A percentile compares a stretch with the other conserved stretches of the same genome.
Conservation (phyloP, 2,113 vertebrate genomes). For the Romanogobio albipinnatus region DNA sequence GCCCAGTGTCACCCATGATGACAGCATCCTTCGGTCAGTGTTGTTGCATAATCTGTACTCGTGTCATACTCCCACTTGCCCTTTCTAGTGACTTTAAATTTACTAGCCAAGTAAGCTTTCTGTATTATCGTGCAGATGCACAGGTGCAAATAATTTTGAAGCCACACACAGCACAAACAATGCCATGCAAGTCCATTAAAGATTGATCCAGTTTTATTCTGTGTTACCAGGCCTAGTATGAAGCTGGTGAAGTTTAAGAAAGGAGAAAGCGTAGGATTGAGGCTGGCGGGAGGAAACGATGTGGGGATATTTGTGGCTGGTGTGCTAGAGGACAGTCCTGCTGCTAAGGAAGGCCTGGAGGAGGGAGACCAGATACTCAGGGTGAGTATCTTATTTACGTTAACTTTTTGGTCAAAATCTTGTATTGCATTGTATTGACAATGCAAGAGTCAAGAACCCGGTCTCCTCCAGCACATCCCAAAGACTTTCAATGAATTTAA, state of each 20-base stretch:
- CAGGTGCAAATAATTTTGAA: not conserved
- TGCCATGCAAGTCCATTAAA: not conserved
- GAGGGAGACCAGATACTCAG: slow-evolving; percentile 99
- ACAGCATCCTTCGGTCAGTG: slow-evolving; percentile 90
- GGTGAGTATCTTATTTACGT: slow-evolving; percentile 74
- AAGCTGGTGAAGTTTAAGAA: slow-evolving; percentile 99
- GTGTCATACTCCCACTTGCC: not conserved
- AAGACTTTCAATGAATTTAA: too few relatives aligned
- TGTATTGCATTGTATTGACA: too few relatives aligned
- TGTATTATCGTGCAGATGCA: not conserved
- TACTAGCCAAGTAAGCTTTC: not conserved
- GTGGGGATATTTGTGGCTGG: slow-evolving; percentile 99
- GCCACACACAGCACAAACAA: not conserved
- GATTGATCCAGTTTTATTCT: slow-evolving; percentile 25
- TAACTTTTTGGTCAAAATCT: too few relatives aligned
- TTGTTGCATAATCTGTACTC: not conserved
- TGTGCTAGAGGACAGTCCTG: slow-evolving; percentile 96
- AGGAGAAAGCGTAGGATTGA: slow-evolving; percentile 95
- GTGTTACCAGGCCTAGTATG: slow-evolving; percentile 89
- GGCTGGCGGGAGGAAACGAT: slow-evolving; percentile 97
- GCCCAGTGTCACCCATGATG: slow-evolving; percentile 90
- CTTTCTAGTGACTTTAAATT: not conserved
- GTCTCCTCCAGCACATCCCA: too few relatives aligned
- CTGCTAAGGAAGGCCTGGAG: slow-evolving; percentile 95
- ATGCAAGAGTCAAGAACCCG: too few relatives aligned